phyloP scores from a whole-genome alignment of 1,140 invertebrate genomes.

The Apis cerana region DNA sequence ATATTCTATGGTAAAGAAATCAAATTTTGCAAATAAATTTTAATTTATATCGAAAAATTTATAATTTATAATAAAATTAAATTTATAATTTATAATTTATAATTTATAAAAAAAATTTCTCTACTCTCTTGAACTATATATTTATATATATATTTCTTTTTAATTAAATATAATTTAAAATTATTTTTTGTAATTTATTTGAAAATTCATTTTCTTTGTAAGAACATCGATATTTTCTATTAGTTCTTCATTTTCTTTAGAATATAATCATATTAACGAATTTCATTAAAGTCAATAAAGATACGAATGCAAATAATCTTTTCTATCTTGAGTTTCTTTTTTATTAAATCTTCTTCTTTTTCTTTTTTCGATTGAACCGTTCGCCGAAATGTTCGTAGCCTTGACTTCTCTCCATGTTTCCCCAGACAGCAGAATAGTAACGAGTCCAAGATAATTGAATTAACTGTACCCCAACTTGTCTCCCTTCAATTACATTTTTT shows the following conservation, averaged over 20 bases:
- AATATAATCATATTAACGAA: not conserved
- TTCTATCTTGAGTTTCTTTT: not conserved
- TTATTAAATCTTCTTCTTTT: conserved; percentile 3
- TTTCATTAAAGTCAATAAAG: not conserved
- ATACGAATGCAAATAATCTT: not conserved
- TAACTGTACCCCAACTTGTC: conserved; percentile 10
- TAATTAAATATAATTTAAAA: too few species aligned
- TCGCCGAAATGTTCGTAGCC: conserved; percentile 12
- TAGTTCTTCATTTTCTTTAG: not conserved
- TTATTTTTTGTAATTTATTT: too few species aligned
- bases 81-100: too few species aligned
- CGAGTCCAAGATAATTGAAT: conserved; percentile 34
- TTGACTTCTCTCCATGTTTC: not conserved
- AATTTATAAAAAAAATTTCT: too few species aligned
- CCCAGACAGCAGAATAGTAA: conserved; percentile 2
- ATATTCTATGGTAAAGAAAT: not conserved
- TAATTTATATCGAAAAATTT: too few species aligned
- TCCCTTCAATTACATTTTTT: conserved; percentile 17
- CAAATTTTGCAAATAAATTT: not conserved
- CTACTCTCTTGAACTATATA: too few species aligned
- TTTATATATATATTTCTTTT: too few species aligned
- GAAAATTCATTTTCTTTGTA: not conserved
- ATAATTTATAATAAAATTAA: too few species aligned
- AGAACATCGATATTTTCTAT: not conserved
- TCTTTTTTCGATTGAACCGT: not conserved